A percentile compares a stretch with the other conserved stretches of the same genome.
phyloP scores from a whole-genome alignment of 2,797 vertebrate species.

The Enteromius trimaculatus region DNA sequence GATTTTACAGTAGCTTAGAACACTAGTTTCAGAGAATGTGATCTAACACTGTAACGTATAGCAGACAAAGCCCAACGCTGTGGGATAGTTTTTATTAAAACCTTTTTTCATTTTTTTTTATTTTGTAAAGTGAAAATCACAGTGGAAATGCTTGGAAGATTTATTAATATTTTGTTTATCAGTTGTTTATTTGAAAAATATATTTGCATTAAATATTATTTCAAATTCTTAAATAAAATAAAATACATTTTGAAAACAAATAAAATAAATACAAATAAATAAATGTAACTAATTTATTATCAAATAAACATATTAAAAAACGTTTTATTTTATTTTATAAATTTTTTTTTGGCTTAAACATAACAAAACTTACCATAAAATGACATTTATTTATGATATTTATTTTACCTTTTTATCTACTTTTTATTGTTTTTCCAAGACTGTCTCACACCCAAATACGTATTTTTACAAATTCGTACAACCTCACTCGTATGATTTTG shows the following conservation, averaged over 20 bases:
- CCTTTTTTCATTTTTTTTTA: too few species aligned
- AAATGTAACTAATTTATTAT: neutral
- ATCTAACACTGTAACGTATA: neutral
- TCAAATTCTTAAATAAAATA: too few species aligned
- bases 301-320: neutral
- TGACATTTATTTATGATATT: neutral
- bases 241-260: neutral
- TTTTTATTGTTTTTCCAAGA: too few species aligned
- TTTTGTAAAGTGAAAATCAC: neutral
- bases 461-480: too few species aligned
- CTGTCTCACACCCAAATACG: too few species aligned
- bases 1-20: neutral
- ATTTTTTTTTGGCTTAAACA: neutral
- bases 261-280: neutral
- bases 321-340: neutral
- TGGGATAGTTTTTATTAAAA: neutral
- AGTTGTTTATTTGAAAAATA: neutral
- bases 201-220: too few species aligned
- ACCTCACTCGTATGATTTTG: too few species aligned
- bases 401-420: neutral
- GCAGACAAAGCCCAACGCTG: neutral
- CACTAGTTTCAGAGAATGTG: neutral
- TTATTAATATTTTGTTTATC: neutral
- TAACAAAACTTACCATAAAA: neutral
- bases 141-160: neutral